These are phyloP conservation scores for Drosophila prolongata DNA, from an alignment of 2,888 invertebrate species.

Conservation along the genomic window DNA sequence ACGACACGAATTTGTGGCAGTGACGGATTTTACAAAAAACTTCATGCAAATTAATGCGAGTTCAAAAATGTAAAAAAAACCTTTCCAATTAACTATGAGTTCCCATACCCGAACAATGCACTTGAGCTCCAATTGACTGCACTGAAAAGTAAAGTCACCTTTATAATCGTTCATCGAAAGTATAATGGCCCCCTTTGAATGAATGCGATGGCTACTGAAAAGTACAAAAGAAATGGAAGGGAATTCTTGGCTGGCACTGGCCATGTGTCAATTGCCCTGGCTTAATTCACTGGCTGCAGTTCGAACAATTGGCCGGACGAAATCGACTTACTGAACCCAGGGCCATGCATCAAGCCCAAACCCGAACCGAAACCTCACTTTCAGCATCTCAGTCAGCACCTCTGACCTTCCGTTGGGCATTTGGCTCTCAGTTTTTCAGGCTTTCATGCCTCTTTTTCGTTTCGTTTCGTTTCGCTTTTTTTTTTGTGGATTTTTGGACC, in stretches of 20 bases:
- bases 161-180: not conserved
- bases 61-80: no score
- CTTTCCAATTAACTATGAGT: not conserved
- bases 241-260: constrained; percentile 5
- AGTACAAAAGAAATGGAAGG: constrained; percentile 8
- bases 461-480: not conserved
- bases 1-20: no score
- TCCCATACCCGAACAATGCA: not conserved
- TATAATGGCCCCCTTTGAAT: not conserved
- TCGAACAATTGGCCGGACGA: constrained; percentile 35
- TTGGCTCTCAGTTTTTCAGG: constrained; percentile 9
- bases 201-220: not conserved
- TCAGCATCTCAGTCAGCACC: constrained; percentile 30
- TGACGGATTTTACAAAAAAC: no score
- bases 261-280: constrained; percentile 21
- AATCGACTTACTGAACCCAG: constrained; percentile 52
- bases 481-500: not conserved
- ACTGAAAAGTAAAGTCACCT: not conserved
- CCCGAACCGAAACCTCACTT: constrained; percentile 3
- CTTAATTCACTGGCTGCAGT: constrained; percentile 31
- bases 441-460: not conserved
- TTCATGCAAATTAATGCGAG: no score
- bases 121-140: not conserved
- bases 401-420: constrained; percentile 27
- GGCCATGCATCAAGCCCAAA: constrained; percentile 32